Conservation (phyloP, 2,888 invertebrate species). For the Clitarchus hookeri region DNA sequence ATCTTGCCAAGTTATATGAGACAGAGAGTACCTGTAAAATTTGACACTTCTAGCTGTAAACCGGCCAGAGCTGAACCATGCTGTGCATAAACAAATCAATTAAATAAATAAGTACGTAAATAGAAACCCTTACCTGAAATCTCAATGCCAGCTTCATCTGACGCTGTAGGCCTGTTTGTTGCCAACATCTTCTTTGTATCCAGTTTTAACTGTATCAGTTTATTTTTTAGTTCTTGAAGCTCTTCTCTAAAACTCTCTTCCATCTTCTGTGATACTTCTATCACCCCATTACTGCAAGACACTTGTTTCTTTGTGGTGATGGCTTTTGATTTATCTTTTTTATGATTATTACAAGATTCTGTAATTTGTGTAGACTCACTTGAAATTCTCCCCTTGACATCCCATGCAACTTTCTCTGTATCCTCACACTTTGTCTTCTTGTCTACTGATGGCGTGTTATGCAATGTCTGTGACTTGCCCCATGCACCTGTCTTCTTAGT, state of each 20-base stretch:
- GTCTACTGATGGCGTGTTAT: too few species aligned
- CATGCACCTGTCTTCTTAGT: too few species aligned
- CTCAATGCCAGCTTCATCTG: constrained; percentile 8
- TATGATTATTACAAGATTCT: neutral
- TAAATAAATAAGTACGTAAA: neutral
- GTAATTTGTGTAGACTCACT: neutral
- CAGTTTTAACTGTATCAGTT: neutral
- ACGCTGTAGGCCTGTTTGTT: neutral
- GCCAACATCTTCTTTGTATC: neutral
- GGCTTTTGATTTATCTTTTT: neutral
- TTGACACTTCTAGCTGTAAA: too few species aligned
- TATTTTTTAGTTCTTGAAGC: neutral
- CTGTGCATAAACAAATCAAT: too few species aligned
- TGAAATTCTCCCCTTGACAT: too few species aligned
- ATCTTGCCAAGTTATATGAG: too few species aligned
- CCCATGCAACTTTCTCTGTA: too few species aligned
- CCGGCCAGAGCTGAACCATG: too few species aligned
- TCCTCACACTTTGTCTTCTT: too few species aligned
- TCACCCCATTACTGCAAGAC: neutral
- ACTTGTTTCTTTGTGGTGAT: neutral
- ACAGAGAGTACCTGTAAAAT: too few species aligned
- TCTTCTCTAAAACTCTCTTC: neutral
- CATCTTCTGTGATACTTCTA: neutral
- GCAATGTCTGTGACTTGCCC: too few species aligned
- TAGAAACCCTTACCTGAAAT: neutral